A percentile compares a stretch with the other conserved stretches of the same genome.
phyloP scores from a whole-genome alignment of 2,797 vertebrate species.

The Sebastes matsubarae region DNA sequence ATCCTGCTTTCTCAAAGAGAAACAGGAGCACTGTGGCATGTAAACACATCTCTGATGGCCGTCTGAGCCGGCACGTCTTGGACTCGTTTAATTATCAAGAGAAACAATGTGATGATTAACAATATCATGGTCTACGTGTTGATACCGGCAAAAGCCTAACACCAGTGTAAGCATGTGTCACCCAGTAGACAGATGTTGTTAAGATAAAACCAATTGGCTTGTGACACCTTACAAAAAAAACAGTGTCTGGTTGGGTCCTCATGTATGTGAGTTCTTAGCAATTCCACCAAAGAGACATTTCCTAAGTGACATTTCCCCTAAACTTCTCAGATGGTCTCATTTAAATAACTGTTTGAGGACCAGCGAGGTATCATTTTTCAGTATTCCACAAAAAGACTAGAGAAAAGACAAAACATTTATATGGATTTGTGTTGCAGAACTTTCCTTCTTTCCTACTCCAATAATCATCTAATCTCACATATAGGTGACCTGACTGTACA shows the following conservation, averaged over 20 bases:
- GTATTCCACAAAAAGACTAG: background rate
- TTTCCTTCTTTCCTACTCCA: background rate
- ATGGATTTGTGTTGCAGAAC: background rate
- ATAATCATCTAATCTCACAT: background rate
- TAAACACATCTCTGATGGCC: background rate
- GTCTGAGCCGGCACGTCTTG: background rate
- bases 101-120: background rate
- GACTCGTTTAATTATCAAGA: background rate
- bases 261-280: background rate
- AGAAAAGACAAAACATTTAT: too few relatives aligned
- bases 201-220: background rate
- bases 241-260: background rate
- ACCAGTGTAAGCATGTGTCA: background rate
- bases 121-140: background rate
- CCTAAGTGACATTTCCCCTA: background rate
- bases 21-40: background rate
- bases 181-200: background rate
- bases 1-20: background rate
- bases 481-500: background rate
- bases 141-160: background rate
- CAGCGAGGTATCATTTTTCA: fast-evolving
- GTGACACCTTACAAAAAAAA: background rate
- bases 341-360: background rate
- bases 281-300: background rate
- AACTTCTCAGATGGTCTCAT: background rate